phyloP scores from a whole-genome alignment of 2,113 vertebrate species.

The Saguinus midas region DNA sequence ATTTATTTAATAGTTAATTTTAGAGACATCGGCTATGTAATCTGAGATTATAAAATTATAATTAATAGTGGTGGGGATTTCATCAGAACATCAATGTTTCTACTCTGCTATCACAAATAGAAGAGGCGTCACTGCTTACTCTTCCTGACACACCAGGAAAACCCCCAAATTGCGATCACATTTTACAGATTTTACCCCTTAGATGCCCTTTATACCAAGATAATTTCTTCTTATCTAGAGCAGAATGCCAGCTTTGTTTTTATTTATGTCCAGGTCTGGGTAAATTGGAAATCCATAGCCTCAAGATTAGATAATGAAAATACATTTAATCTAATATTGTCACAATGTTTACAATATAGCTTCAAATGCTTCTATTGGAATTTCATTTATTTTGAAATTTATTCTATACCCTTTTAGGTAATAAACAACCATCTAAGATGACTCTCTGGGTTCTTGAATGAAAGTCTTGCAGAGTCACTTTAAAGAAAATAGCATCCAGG shows the following conservation, averaged over 20 bases:
- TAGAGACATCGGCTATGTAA: not conserved
- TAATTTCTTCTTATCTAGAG: not conserved
- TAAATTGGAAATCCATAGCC: not conserved
- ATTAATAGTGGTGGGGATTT: not conserved
- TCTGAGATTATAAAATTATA: not conserved
- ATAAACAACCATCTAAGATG: not conserved
- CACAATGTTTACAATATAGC: not conserved
- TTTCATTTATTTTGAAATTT: conserved; percentile 11
- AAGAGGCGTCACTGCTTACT: not conserved
- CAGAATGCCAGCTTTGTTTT: not conserved
- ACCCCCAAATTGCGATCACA: not conserved
- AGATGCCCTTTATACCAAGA: not conserved
- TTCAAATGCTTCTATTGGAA: not conserved
- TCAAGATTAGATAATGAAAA: not conserved
- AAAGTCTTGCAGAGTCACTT: not conserved
- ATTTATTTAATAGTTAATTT: not conserved
- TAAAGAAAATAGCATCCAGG: not conserved
- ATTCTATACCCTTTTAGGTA: not conserved
- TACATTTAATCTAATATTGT: not conserved
- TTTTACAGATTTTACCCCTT: not conserved
- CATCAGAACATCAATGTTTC: not conserved
- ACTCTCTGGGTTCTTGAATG: not conserved
- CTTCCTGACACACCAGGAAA: not conserved
- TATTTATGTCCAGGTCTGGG: not conserved
- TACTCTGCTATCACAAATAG: not conserved